Percentiles rank a stretch among this genome's conserved stretches.
Conservation (phyloP, 1,140 invertebrate species). For the Drosophila tropicalis region DNA sequence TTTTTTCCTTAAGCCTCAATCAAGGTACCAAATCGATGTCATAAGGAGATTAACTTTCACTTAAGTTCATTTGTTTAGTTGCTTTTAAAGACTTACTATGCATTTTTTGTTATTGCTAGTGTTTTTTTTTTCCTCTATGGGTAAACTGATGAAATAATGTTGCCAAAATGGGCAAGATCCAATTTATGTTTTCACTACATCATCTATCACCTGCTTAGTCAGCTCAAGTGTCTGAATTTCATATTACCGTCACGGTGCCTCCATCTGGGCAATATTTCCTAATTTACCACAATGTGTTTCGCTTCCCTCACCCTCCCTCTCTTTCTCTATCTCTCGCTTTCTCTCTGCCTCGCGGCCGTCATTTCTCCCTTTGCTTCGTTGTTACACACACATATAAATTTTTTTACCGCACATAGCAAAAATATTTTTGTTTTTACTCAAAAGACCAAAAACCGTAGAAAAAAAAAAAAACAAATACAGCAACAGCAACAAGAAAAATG, state of each 20-base stretch:
- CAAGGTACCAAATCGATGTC: no score
- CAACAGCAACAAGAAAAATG: constrained; percentile 55
- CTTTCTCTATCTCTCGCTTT: neutral
- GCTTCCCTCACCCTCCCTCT: neutral
- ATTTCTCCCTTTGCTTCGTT: neutral
- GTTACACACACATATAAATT: constrained; percentile 9
- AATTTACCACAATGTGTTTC: constrained; percentile 40
- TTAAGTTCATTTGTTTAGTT: no score
- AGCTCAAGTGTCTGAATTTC: constrained; percentile 26
- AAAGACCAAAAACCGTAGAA: constrained; percentile 23
- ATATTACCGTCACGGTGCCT: constrained; percentile 36
- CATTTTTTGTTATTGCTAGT: no score
- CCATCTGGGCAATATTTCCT: constrained; percentile 46
- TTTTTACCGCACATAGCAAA: constrained; percentile 47
- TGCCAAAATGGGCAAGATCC: constrained; percentile 10
- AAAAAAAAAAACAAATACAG: constrained; percentile 20
- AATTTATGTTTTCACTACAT: constrained; percentile 6
- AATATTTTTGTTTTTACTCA: constrained; percentile 61
- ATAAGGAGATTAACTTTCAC: no score
- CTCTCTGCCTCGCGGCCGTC: neutral
- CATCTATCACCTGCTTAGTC: constrained; percentile 13
- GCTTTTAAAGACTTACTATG: no score
- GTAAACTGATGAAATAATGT: neutral
- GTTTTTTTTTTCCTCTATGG: neutral
- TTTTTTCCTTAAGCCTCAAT: no score